Evolutionary conservation across 2,113 vertebrate species (phyloP), one percentile per base, ranked within the genome.

Genomic region (Brachirus orientalis): DNA sequence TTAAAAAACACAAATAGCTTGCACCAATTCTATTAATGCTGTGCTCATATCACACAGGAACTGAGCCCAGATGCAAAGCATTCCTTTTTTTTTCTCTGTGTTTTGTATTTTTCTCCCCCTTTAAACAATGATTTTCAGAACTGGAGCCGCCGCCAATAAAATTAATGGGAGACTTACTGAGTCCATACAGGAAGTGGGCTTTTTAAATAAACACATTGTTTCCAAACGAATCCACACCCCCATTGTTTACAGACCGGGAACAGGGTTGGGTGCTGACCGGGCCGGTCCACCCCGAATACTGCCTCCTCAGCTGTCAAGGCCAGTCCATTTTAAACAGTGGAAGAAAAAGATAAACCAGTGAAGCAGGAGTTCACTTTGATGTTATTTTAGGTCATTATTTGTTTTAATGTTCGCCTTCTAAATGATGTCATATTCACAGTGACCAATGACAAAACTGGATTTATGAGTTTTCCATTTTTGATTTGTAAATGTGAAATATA

Each of bases 151-250:
- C 72, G 84, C 89, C 87, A 92, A 90, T 91, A 86, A 91, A 92
- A 94, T 92, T 91, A 92, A 93, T 93, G 92, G 91, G 82, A 90
- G 85, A 88, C 84, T 86, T 86, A 89, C 90, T 86, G 86, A 92
- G 92, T 91, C 76, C 87, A 87, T 91, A 86, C 90, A 90, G 92
- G 92, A 94, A 92, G 91, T 82, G 71, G 63, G 71, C 89, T 91
- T 92, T 93, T 92, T 90, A 93, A 93, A 94, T 92, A 93, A 94
- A 93, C 91, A 92, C 92, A 94, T 94, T 94, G 93, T 94, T 94
- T 93, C 89, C 83, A 92, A 93, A 92, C 81, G 90, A 94, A 94
- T 93, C 90, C 92, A 90, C 92, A 91, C 92, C 92, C 92, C 76
- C 87, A 91, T 92, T 94, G 93, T 94, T 94, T 93, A 93, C 92